Evolutionary conservation across 1,140 invertebrate species (phyloP), one percentile per base, ranked within the genome.

Genomic region (Zaprionus africanus): DNA sequence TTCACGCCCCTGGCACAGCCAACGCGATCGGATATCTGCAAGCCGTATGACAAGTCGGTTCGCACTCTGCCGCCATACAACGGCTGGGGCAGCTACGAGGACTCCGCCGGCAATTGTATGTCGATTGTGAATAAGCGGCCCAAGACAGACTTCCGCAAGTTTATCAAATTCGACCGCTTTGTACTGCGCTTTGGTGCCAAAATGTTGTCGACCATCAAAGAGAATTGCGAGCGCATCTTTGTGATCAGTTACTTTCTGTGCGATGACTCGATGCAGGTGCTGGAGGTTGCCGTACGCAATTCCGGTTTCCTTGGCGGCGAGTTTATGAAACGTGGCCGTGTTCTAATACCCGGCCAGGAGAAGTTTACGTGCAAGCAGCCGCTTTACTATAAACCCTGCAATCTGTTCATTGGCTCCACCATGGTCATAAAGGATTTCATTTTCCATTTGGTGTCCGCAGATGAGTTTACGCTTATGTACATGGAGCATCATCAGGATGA

Each of bases 61-160:
- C 93, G 94, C 22, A 92, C 95, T 63, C 82, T 97, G 19, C 97
- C 98, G 4, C 97, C 97, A 0, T 98, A 97, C 94, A 98, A 98
- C 91, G 97, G 97, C 6, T 97, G 95, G 93, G 98, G 98, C 4
- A 95, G 95, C 1, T 96, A 97, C 77, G 97, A 98, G 78, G 97
- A 98, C 92, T 98, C 97, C 0, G 95, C 97, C 13, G 96, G 96
- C 72, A 98, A 97, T 87, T 98, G 97, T 90, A 93, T 96, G n/a
- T 95, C 95, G 0, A 94, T 98, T 3, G 94, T 96, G 71, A 96
- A 96, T 0, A 96, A 97, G 83, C 93, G 96, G 1, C 96, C 96
- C 0, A 95, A 95, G 82, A 94, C 94, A 49, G 96, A 97, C 92
- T 96, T 97, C 65, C 94, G 96, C n/a, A 97, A 97, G 91, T 97